Evolutionary conservation across 1,140 invertebrate species (phyloP), one percentile per base, ranked within the genome.

Genomic region (Pectinophora gossypiella): DNA sequence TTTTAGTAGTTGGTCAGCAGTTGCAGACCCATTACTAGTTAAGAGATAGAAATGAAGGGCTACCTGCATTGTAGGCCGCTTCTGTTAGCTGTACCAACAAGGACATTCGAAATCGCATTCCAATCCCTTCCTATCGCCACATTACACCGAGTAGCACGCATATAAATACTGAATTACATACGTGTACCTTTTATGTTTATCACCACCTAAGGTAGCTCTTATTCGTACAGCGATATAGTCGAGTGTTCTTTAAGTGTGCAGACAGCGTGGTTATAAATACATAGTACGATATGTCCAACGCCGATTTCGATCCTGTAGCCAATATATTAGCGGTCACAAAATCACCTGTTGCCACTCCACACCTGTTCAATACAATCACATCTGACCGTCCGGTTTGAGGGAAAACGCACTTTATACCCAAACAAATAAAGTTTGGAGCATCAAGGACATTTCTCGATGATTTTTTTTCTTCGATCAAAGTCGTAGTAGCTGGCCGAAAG

Each of bases 311-410:
- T 72, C 68, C 67, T 75, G 70, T 72, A 71, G 71, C 64, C 68
- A 79, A 81, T 84, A 81, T 74, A 80, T 81, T 76, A 79, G 74
- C 75, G 77, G 71, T 76, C 72, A 74, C 64, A 75, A 77, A 74
- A 70, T 85, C 79, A 85, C 81, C 81, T 85, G 81, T 85, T 81
- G 62, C 54, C 49, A 51, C 47, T 65, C 59, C 62, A 70, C 81
- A 85, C 81, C 81, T 85, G 81, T 82, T 83, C 68, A 48, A 61
- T 58, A 61, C 66, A 82, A 85, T 81, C 78, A 85, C 77, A 81
- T 79, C 76, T 82, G 70, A 72, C 72, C 20, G 10, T 38, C 4
- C 5, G 19, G 15, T 9, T 1, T 49, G 61, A 48, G 35, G 22
- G 2, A 74, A 63, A 64, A 38, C 51, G 13, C 23, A 50, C 63